Conservation (phyloP, 2,888 invertebrate species). For the Sthenelais limicola region DNA sequence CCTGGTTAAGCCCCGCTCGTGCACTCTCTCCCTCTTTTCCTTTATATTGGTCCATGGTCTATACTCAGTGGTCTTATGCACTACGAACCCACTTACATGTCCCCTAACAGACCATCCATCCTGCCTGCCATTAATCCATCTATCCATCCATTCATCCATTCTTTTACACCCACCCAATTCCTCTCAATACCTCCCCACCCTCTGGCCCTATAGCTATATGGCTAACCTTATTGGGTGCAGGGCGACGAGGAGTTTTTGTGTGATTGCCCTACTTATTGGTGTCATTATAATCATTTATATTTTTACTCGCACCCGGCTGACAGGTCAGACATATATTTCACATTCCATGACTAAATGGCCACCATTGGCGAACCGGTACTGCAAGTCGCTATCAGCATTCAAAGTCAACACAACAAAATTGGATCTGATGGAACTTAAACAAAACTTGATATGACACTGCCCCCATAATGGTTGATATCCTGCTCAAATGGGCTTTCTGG, state of each 20-base stretch:
- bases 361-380: neutral
- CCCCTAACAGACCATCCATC: no score
- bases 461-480: slow-evolving; percentile 28
- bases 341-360: slow-evolving; percentile 26
- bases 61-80: no score
- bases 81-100: no score
- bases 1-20: no score
- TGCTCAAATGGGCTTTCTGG: slow-evolving; percentile 24
- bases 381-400: slow-evolving; percentile 38
- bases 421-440: slow-evolving; percentile 33
- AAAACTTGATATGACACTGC: slow-evolving; percentile 27
- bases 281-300: slow-evolving; percentile 35
- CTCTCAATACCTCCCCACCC: no score
- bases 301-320: slow-evolving; percentile 25
- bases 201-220: no score
- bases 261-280: slow-evolving; percentile 33
- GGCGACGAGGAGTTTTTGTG: slow-evolving; percentile 24
- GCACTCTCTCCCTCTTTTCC: no score
- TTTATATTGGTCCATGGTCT: no score
- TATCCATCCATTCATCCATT: no score
- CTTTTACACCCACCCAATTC: no score
- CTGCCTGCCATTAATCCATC: no score
- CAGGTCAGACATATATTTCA: slow-evolving; percentile 25
- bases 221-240: no score
- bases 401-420: slow-evolving; percentile 34